These are phyloP conservation scores for Aplocera efformata DNA, from an alignment of 2,888 invertebrate species.

Conservation along the genomic window DNA sequence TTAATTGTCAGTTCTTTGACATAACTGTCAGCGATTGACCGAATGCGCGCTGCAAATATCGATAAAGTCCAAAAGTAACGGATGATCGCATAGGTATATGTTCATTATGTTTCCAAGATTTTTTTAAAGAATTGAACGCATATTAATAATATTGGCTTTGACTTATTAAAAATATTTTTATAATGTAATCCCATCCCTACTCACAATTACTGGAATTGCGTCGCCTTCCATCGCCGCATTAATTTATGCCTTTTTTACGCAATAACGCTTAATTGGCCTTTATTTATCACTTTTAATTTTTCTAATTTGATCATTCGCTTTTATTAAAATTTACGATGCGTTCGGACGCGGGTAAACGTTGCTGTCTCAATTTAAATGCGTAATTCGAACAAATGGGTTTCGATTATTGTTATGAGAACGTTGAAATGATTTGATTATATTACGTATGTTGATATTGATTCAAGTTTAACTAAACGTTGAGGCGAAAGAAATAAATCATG, in stretches of 20 bases:
- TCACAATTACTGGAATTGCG: constrained; percentile 45
- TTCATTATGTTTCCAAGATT: too few relatives aligned
- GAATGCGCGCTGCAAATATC: too few relatives aligned
- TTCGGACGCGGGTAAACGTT: constrained; percentile 33
- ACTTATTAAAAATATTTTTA: too few relatives aligned
- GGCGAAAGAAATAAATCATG: too few relatives aligned
- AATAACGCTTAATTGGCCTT: constrained; percentile 78
- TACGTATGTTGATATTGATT: constrained; percentile 30
- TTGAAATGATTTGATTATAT: constrained; percentile 24
- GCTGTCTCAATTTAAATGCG: constrained; percentile 68
- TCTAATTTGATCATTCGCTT: constrained; percentile 74
- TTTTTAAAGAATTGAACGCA: too few relatives aligned
- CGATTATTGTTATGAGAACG: constrained; percentile 48
- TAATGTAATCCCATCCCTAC: constrained; percentile 40
- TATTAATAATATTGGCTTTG: too few relatives aligned
- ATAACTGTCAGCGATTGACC: too few relatives aligned
- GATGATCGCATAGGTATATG: too few relatives aligned
- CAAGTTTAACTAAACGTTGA: constrained; percentile 12
- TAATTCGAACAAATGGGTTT: constrained; percentile 68
- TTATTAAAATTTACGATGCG: constrained; percentile 72
- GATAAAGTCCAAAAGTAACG: too few relatives aligned
- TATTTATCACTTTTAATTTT: constrained; percentile 80
- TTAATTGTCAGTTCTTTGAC: too few relatives aligned
- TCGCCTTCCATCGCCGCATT: constrained; percentile 41
- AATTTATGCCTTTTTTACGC: constrained; percentile 80